Conservation (phyloP, 2,888 invertebrate genomes). For the Oscheius myriophilus region DNA sequence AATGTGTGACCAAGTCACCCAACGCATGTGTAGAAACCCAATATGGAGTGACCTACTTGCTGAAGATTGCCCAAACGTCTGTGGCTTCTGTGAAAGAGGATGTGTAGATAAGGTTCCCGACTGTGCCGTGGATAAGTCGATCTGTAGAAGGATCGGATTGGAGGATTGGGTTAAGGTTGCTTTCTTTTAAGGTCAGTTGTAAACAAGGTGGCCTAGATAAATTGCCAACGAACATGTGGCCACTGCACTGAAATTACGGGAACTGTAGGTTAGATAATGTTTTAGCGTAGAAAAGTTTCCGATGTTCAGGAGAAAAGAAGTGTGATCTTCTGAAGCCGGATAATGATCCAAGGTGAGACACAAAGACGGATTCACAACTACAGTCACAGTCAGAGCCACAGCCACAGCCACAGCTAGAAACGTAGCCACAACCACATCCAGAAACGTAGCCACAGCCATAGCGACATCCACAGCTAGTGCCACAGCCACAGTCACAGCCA, state of each 20-base stretch:
- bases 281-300: slow-evolving; percentile 1
- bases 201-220: slow-evolving; percentile 1
- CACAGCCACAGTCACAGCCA: background rate
- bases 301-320: slow-evolving; percentile 10
- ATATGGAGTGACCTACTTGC: slow-evolving; percentile 21
- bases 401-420: background rate
- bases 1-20: slow-evolving; percentile 23
- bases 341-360: slow-evolving; percentile 14
- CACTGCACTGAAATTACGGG: background rate
- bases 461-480: background rate
- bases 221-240: slow-evolving; percentile 31
- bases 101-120: slow-evolving; percentile 28
- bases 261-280: slow-evolving; percentile 7
- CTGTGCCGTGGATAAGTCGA: slow-evolving; percentile 26
- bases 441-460: background rate
- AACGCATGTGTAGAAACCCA: slow-evolving; percentile 31
- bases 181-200: background rate
- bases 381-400: background rate
- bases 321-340: slow-evolving; percentile 3
- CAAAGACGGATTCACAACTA: background rate
- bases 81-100: slow-evolving; percentile 26
- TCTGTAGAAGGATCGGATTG: slow-evolving; percentile 22
- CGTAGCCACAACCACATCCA: too few relatives aligned
- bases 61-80: slow-evolving; percentile 30
- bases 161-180: slow-evolving; percentile 20